phyloP scores from a whole-genome alignment of 2,113 vertebrate genomes.

The Camarhynchus parvulus region DNA sequence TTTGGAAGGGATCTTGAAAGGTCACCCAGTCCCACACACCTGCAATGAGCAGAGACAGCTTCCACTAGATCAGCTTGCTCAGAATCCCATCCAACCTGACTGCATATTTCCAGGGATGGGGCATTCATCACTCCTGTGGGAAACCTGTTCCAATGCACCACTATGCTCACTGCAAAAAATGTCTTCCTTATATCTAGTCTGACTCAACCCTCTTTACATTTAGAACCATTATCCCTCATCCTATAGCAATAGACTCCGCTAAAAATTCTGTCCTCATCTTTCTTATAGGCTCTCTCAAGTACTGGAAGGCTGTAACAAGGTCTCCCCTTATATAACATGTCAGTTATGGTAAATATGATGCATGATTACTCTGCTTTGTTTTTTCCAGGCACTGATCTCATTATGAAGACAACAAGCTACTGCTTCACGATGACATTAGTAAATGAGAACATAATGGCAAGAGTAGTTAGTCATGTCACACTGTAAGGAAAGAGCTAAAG shows the following conservation, averaged over 20 bases:
- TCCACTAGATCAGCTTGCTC: background rate
- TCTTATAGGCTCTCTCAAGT: background rate
- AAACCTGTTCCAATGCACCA: background rate
- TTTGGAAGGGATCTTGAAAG: background rate
- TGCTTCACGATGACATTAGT: slow-evolving; percentile 54
- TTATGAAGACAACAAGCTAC: slow-evolving; percentile 49
- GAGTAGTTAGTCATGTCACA: slow-evolving; percentile 58
- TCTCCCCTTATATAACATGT: background rate
- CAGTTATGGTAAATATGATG: slow-evolving; percentile 37
- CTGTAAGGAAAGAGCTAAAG: background rate
- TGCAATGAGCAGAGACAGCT: background rate
- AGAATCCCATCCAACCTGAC: background rate
- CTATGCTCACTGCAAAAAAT: fast-evolving
- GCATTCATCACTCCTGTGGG: background rate
- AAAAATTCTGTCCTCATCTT: background rate
- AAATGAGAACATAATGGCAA: slow-evolving; percentile 58
- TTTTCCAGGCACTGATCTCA: slow-evolving; percentile 55
- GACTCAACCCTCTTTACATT: background rate
- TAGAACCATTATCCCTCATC: background rate
- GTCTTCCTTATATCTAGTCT: background rate
- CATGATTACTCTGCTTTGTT: slow-evolving; percentile 45
- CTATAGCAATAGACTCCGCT: background rate
- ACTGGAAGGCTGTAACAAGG: background rate
- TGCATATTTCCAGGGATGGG: background rate
- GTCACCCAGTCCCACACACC: background rate